Percentiles rank a stretch among this genome's conserved stretches.
These are phyloP conservation scores for Peromyscus leucopus DNA, from an alignment of 2,113 vertebrate genomes.

Conservation along the genomic window DNA sequence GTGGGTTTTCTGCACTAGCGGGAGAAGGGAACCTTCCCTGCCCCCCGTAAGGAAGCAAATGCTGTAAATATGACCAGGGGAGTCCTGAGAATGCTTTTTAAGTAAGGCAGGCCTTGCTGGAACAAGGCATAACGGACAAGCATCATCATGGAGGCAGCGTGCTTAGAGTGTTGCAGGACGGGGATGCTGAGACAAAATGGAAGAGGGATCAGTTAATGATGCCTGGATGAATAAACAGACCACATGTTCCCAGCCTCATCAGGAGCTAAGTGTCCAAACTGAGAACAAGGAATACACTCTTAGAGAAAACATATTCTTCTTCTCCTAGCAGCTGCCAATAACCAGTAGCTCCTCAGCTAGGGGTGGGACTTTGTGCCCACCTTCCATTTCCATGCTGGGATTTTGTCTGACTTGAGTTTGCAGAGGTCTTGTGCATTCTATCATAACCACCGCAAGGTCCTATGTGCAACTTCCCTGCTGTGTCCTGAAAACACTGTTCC, in stretches of 20 bases:
- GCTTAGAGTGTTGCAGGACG: neutral
- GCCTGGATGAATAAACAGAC: neutral
- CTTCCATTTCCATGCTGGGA: neutral
- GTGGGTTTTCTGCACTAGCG: neutral
- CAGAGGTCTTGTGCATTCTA: neutral
- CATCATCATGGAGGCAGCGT: neutral
- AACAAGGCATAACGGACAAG: neutral
- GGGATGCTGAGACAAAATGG: neutral
- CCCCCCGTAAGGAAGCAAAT: neutral
- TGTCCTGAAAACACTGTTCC: neutral
- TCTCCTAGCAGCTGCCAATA: neutral
- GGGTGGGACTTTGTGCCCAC: neutral
- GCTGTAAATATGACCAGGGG: neutral
- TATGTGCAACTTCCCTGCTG: neutral
- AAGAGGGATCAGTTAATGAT: too few relatives aligned
- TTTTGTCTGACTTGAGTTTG: neutral
- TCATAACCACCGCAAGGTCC: neutral
- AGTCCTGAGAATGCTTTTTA: neutral
- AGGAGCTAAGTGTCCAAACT: neutral
- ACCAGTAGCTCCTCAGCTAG: neutral
- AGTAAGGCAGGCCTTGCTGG: neutral
- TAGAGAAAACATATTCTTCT: neutral
- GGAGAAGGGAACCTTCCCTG: neutral
- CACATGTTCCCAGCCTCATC: too few relatives aligned
- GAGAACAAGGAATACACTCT: neutral